Evolutionary conservation across 2,888 invertebrate genomes (phyloP), one percentile per base, ranked within the genome.

Genomic region (Drosophila pseudotakahashii): DNA sequence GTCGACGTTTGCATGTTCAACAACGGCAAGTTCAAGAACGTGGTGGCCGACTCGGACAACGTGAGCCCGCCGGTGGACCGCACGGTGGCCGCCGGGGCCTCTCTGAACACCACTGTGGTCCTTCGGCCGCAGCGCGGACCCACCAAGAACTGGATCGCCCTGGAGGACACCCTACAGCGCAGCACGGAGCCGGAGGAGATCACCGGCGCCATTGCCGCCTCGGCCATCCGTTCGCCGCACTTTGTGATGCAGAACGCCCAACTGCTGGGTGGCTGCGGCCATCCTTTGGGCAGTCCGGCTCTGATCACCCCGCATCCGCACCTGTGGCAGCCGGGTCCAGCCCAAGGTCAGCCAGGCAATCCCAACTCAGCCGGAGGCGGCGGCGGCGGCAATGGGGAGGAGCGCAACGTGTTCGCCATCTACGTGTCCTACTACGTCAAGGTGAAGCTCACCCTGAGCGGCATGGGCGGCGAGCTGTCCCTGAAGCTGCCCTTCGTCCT

Each of bases 1-100:
- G 97, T 97, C 26, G 97, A 97, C 90, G 98, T 98, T 1, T 97
- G 97, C 92, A 97, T 98, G 96, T 97, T 98, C 92, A 98, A 97
- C 78, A 97, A 97, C 88, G 97, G 97, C 0, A 97, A 97, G 92
- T 98, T 98, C 93, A 97, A 98, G 92, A 98, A 97, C 91, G 95
- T 97, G n/a, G 97, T 98, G 1, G 97, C 97, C 1, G 94, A 94
- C 71, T 92, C 94, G 89, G 86, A 93, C 91, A 67, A 94, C 93
- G 70, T 94, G 7, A 79, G 87, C 19, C 89, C 90, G 2, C 32
- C 72, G 0, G 77, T 89, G 26, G 91, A 90, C 39, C 89, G 91
- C 32, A 85, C 83, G 0, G 93, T 97, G 7, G 92, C 94, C 39
- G 94, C 96, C 0, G 95, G 95, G 0, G 94, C 94, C 23, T 93